A percentile compares a stretch with the other conserved stretches of the same genome.
phyloP scores from a whole-genome alignment of 2,888 invertebrate species.

The Drosophila nigricruria region DNA sequence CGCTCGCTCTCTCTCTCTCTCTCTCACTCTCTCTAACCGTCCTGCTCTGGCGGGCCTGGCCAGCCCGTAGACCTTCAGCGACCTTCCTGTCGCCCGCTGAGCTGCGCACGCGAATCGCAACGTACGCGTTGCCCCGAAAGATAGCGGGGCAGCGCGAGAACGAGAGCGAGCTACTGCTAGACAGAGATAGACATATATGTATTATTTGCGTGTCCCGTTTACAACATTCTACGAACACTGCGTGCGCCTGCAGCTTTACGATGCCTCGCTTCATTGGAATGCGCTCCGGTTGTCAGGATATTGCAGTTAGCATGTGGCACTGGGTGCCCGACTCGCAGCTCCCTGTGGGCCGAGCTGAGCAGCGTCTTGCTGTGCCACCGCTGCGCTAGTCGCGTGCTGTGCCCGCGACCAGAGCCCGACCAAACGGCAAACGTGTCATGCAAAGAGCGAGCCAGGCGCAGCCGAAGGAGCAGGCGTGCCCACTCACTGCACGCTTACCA shows the following conservation, averaged over 20 bases:
- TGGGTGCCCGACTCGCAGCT: constrained; percentile 37
- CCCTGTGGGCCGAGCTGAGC: constrained; percentile 54
- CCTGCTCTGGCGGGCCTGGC: constrained; percentile 11
- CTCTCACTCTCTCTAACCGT: background rate
- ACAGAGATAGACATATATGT: background rate
- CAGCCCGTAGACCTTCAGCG: constrained; percentile 39
- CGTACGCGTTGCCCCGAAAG: constrained; percentile 18
- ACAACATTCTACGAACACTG: constrained; percentile 53
- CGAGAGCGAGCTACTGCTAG: background rate
- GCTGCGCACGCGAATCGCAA: constrained; percentile 71
- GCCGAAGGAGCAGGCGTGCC: constrained; percentile 9
- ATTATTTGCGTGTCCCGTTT: constrained; percentile 13
- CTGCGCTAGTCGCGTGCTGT: constrained; percentile 70
- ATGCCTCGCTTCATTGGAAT: constrained; percentile 66
- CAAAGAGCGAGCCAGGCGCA: background rate
- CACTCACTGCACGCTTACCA: constrained; percentile 26
- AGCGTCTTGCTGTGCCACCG: constrained; percentile 36
- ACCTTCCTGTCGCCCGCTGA: constrained; percentile 53
- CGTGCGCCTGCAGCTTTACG: constrained; percentile 64
- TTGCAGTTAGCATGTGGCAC: constrained; percentile 15
- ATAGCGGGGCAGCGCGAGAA: constrained; percentile 2
- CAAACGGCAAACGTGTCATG: background rate
- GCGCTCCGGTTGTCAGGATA: constrained; percentile 16
- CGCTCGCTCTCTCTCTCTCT: background rate
- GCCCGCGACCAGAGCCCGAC: constrained; percentile 58